Percentiles rank a stretch among this genome's conserved stretches.
Conservation (phyloP, 2,797 vertebrate genomes). For the Ctenosaura bakeri region DNA sequence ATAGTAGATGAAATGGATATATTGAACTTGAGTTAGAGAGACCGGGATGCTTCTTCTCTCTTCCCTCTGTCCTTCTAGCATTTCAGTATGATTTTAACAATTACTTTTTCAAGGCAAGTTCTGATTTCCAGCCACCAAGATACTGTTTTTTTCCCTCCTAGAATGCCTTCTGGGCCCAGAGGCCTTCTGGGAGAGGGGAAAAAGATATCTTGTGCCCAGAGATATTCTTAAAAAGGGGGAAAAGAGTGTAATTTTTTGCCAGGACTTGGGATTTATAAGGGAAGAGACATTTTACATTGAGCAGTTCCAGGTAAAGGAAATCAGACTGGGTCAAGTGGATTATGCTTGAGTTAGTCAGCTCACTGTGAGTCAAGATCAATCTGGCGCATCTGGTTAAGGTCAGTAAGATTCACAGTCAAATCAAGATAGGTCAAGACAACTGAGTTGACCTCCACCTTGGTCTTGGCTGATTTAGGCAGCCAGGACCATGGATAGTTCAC, state of each 20-base stretch:
- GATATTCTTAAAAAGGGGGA: neutral
- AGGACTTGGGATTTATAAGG: neutral
- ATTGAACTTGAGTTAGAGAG: neutral
- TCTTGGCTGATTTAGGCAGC: neutral
- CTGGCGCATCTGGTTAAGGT: neutral
- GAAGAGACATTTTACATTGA: neutral
- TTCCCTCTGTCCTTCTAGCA: neutral
- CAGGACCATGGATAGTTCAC: neutral
- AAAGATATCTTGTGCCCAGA: neutral
- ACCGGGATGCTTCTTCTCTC: no score
- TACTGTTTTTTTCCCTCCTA: neutral
- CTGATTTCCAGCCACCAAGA: no score
- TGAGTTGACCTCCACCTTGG: neutral
- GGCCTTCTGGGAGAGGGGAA: no score
- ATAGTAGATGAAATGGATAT: neutral
- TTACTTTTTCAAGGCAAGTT: neutral
- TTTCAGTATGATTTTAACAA: neutral
- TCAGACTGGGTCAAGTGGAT: neutral
- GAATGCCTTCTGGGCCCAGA: neutral
- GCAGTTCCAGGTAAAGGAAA: neutral
- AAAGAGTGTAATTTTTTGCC: neutral
- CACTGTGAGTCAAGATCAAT: neutral
- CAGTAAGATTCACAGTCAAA: neutral
- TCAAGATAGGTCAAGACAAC: neutral
- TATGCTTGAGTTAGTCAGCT: neutral